Conservation (phyloP, 1,140 invertebrate species). For the Medauroidea extradentata region DNA sequence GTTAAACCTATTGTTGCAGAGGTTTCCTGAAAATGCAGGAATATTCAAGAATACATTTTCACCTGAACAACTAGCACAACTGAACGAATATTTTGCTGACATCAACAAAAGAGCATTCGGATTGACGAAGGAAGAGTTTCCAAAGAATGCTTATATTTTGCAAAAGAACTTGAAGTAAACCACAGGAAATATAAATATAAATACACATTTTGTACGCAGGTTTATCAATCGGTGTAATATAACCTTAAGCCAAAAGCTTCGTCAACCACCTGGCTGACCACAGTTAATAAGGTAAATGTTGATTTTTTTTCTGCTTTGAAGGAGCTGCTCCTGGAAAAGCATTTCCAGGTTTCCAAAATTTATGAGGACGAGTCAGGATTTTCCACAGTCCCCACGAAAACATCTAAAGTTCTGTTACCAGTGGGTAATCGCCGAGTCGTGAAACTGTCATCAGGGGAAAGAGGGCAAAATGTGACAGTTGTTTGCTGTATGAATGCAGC, state of each 20-base stretch:
- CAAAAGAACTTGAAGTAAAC: not conserved
- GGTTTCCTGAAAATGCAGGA: too few relatives aligned
- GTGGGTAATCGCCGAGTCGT: slow-evolving; percentile 39
- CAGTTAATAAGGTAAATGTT: too few relatives aligned
- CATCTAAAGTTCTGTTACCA: slow-evolving; percentile 37
- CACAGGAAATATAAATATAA: slow-evolving; percentile 8
- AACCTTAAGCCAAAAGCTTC: slow-evolving; percentile 31
- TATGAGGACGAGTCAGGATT: slow-evolving; percentile 42
- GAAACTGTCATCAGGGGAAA: slow-evolving; percentile 27
- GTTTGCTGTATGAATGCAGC: slow-evolving; percentile 34
- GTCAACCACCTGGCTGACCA: slow-evolving; percentile 5
- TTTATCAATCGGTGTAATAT: slow-evolving; percentile 18
- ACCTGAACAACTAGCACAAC: too few relatives aligned
- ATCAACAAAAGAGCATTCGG: too few relatives aligned
- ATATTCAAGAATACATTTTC: too few relatives aligned
- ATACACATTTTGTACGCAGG: slow-evolving; percentile 20
- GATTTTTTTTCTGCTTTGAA: too few relatives aligned
- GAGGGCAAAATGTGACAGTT: slow-evolving; percentile 17
- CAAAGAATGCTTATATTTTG: too few relatives aligned
- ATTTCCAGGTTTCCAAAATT: slow-evolving; percentile 22
- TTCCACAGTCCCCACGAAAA: slow-evolving; percentile 39
- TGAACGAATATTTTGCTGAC: too few relatives aligned
- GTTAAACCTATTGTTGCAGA: too few relatives aligned
- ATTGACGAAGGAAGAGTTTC: too few relatives aligned
- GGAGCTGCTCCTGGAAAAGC: too few relatives aligned